phyloP scores from a whole-genome alignment of 2,888 invertebrate species.

The Capitulum mitella region DNA sequence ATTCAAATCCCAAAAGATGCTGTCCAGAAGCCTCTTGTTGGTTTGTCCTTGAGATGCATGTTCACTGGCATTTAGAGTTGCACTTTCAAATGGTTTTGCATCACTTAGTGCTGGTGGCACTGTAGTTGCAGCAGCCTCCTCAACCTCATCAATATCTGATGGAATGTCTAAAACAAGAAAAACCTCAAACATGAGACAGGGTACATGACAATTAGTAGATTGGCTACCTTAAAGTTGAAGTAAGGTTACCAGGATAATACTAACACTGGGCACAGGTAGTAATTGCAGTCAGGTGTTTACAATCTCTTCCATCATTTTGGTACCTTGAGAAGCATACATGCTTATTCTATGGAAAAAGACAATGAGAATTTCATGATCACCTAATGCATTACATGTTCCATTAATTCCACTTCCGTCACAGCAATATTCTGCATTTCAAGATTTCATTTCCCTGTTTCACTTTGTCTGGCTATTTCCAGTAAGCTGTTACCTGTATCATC shows the following conservation, averaged over 20 bases:
- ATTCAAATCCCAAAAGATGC: background rate
- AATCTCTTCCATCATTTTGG: background rate
- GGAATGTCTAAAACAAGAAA: background rate
- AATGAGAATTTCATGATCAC: background rate
- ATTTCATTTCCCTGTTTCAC: background rate
- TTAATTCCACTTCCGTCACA: background rate
- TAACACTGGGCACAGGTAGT: too few relatives aligned
- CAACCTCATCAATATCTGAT: background rate
- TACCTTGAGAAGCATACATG: too few relatives aligned
- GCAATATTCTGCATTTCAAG: background rate
- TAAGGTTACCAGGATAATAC: too few relatives aligned
- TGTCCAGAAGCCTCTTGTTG: background rate
- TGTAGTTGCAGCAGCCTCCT: background rate
- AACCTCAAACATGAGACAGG: background rate
- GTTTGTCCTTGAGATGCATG: background rate
- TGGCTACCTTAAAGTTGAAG: too few relatives aligned
- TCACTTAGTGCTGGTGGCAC: background rate
- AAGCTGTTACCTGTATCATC: background rate
- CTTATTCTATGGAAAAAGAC: background rate
- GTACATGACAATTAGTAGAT: background rate
- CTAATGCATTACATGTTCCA: background rate
- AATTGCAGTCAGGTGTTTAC: too few relatives aligned
- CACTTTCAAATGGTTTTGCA: background rate
- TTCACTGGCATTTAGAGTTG: background rate
- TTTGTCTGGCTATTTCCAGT: too few relatives aligned